Evolutionary conservation across 1,140 invertebrate species (phyloP), one percentile per base, ranked within the genome.

Genomic region (Drosophila sproati): DNA sequence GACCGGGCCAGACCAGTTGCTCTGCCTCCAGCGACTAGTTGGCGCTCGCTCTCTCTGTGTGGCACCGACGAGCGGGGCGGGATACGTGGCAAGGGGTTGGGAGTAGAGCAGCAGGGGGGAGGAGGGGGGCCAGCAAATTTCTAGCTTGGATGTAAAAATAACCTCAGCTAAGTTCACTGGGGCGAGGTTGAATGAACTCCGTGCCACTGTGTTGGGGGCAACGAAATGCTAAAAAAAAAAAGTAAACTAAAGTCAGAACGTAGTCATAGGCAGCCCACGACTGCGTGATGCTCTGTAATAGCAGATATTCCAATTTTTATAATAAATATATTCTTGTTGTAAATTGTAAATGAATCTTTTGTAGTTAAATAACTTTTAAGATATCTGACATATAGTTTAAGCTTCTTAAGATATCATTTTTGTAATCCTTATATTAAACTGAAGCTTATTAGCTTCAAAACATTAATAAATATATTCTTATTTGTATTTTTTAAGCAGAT

Each of bases 141-240:
- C 62, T 67, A 78, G 82, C 73, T 87, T 85, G 68, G 80, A 76
- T 62, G 88, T 92, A 90, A 91, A 92, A 92, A 92, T 92, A 92
- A 92, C 91, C 91, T 92, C 91, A 91, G 79, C 91, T 92, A 92
- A 92, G 91, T 92, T 92, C 91, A 92, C 91, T 92, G 91, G 91
- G 91, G 91, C 91, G 91, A 92, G 91, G 91, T 92, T 92, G 91
- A 92, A 92, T 92, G 91, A 92, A 92, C 91, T 91, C 75, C 47
- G 59, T 45, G 37, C 59, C 61, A 66, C 52, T 75, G 51, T 62
- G 59, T 51, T 54, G 47, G 31, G n/a, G 47, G 67, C 8, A 45
- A 59, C 8, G 39, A 59, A 73, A 63, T 31, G 56, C 55, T 35
- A 61, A 45, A 56, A 77, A 67, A 67, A 77, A 66, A 10, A 31